These are phyloP conservation scores for Spisula subtruncata DNA, from an alignment of 2,888 invertebrate genomes.

Conservation along the genomic window DNA sequence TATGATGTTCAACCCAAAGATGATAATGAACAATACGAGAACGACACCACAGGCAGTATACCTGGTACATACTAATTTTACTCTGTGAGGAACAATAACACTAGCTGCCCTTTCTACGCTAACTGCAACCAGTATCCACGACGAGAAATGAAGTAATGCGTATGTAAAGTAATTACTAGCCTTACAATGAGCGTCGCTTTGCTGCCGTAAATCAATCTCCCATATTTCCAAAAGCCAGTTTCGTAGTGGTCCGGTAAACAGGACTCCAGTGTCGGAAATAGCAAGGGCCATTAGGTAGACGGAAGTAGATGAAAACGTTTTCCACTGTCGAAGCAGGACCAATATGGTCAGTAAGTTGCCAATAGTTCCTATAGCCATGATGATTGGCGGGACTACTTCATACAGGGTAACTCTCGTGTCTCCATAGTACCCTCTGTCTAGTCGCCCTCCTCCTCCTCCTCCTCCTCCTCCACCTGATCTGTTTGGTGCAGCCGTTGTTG, in stretches of 20 bases:
- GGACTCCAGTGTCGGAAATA: conserved; percentile 74
- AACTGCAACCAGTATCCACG: conserved; percentile 82
- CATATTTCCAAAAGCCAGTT: conserved; percentile 67
- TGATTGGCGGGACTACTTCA: conserved; percentile 74
- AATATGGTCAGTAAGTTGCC: conserved; percentile 79
- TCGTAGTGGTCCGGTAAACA: conserved; percentile 80
- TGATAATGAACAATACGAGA: conserved; percentile 1
- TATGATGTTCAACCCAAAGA: conserved; percentile 22
- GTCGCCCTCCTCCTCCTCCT: too few species aligned
- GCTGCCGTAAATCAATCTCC: conserved; percentile 71
- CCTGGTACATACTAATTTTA: conserved; percentile 74
- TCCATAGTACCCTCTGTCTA: conserved; percentile 58
- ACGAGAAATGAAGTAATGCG: conserved; percentile 76
- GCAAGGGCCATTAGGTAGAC: conserved; percentile 77
- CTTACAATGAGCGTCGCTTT: conserved; percentile 68
- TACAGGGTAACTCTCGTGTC: conserved; percentile 64
- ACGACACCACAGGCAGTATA: conserved; percentile 52
- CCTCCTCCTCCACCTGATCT: background rate
- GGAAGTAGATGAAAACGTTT: conserved; percentile 73
- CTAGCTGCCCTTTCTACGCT: conserved; percentile 79
- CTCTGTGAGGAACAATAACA: conserved; percentile 79
- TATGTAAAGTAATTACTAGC: conserved; percentile 78
- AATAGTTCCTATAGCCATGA: conserved; percentile 78
- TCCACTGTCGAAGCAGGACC: conserved; percentile 72
- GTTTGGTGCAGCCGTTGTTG: background rate